A percentile compares a stretch with the other conserved stretches of the same genome.
phyloP scores from a whole-genome alignment of 2,797 vertebrate genomes.

The Pipistrellus nathusii region DNA sequence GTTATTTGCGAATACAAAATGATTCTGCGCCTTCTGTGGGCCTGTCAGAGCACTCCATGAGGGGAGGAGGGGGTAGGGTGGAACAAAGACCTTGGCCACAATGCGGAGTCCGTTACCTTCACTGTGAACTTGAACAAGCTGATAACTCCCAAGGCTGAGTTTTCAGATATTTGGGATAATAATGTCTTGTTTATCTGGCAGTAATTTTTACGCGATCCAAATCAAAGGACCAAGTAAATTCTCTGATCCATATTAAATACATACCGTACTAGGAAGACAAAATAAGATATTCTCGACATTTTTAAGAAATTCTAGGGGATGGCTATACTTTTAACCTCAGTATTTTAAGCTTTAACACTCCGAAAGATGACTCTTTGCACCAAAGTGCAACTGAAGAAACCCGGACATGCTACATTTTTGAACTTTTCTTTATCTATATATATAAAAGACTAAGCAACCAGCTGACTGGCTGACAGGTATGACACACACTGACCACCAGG shows the following conservation, averaged over 20 bases:
- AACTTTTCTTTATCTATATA: background rate
- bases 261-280: background rate
- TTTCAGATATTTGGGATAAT: background rate
- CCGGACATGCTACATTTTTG: background rate
- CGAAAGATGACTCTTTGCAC: conserved; percentile 5
- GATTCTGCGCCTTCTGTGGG: background rate
- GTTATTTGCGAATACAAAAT: background rate
- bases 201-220: conserved; percentile 18
- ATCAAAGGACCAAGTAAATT: background rate
- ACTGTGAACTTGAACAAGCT: background rate
- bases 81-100: background rate
- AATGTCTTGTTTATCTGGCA: background rate
- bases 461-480: too few species aligned
- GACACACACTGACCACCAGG: too few species aligned
- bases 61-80: too few species aligned
- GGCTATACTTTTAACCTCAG: background rate
- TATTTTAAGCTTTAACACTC: background rate
- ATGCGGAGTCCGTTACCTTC: background rate
- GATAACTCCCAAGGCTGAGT: background rate
- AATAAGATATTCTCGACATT: background rate
- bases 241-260: background rate
- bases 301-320: background rate
- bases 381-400: background rate
- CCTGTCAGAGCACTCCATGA: background rate
- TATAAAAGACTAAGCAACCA: too few species aligned